Base-by-base conservation (phyloP, 2,888 invertebrate species). In the Lithophane semibrunnea region DNA sequence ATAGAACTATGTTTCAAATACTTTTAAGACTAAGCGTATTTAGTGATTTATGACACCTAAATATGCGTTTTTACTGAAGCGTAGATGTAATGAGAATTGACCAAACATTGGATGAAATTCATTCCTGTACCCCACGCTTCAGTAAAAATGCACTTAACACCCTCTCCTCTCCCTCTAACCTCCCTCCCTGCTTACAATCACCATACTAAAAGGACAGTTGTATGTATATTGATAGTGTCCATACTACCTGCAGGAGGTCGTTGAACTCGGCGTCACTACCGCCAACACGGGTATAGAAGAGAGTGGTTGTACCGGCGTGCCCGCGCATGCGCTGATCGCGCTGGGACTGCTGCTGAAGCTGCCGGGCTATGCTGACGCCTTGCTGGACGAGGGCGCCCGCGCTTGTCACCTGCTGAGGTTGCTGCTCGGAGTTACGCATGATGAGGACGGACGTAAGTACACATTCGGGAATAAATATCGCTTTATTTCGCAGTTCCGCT, bases 251-350 rank as follows among this genome's bases (percentile, higher is more conserved):
- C 89, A 93, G 96, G 96, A 96, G 90, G 94, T 95, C 65, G 94
- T 95, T 8, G 96, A 96, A 74, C 84, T 95, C 68, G 94, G 95
- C 73, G 92, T 91, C 77, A 90, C 93, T n/a, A 97, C 97, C 67
- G 88, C 85, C 44, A 97, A 82, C 56, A 90, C 90, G n/a, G 92
- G 92, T 4, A 90, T 89, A 0, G 96, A 94, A 42, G 95, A 93
- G 91, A 88, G 88, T 56, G 92, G 91, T 52, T 94, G 94, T 77
- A 97, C 97, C 72, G 94, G 94, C 44, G 98, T 98, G 75, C 99
- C 99, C 10, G 98, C 99, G 73, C 99, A 99, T 95, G 99, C 99
- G 66, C 97, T 99, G 84, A 98, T 99, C 2, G 99, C 99, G 21
- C 98, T 99, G 92, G 99, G 99, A 1, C 95, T 99, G 79, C 98